phyloP scores from a whole-genome alignment of 2,113 vertebrate species.

The Glaucidium brasilianum region DNA sequence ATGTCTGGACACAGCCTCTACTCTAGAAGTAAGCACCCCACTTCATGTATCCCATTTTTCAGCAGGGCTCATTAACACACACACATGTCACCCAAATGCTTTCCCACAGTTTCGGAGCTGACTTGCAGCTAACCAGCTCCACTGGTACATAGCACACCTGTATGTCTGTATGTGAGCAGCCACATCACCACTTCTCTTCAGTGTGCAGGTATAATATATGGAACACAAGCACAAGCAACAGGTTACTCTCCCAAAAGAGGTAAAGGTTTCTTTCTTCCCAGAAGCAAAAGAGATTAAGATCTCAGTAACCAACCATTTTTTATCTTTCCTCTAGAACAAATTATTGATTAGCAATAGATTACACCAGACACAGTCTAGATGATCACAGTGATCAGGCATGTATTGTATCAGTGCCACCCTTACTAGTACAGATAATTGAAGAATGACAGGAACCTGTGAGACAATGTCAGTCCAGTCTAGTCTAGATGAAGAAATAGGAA shows the following conservation, averaged over 20 bases:
- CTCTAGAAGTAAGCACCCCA: not conserved
- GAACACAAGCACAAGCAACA: not conserved
- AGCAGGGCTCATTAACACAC: not conserved
- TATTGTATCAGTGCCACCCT: too few species aligned
- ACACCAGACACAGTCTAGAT: accelerated
- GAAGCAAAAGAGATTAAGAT: not conserved
- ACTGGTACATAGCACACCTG: not conserved
- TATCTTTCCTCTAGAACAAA: not conserved
- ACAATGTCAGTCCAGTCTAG: not conserved
- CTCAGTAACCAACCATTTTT: not conserved
- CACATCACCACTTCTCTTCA: not conserved
- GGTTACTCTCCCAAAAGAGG: not conserved
- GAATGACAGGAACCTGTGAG: not conserved
- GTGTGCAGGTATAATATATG: accelerated
- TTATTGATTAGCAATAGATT: not conserved
- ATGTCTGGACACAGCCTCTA: not conserved
- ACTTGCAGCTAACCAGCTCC: not conserved
- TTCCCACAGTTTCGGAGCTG: not conserved
- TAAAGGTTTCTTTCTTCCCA: not conserved
- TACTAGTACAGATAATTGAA: not conserved
- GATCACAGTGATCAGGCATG: not conserved
- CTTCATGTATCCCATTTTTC: not conserved
- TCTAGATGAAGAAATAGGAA: not conserved
- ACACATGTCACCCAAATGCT: not conserved
- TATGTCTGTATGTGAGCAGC: not conserved